Base-by-base conservation (phyloP, 2,888 invertebrate species). In the Neoitamus cyanurus region DNA sequence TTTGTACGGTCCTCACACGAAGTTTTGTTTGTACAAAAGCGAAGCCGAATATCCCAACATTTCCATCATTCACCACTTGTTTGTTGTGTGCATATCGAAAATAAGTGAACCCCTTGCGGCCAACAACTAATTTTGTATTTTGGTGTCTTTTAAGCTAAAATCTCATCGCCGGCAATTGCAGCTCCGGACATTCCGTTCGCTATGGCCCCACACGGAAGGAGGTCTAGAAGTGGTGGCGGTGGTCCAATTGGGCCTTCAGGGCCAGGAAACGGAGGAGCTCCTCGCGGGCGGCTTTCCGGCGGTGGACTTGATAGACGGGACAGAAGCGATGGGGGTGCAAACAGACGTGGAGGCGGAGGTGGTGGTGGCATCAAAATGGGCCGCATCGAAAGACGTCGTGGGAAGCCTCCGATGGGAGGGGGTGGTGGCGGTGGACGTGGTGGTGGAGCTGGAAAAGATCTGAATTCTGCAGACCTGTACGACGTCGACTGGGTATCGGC, bases 361-460 rank as follows among this genome's bases (percentile, higher is more conserved):
- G 48, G 42, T 28, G 82, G 80, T 13, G 75, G 69, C 20, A 37
- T 75, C 5, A 30, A 80, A 20, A 73, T 30, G 37, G 85, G 86
- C 20, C 98, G 98, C 98, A 97, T 97, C 97, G 68, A 68, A 31
- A 85, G 83, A 34, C 78, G 85, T 42, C 58, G 58, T 7, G 58
- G 58, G 20, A 58, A 58, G 9, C 58, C 58, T 58, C n/a, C 15
- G 82, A 20, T 37, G 75, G 72, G n/a, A 78, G 77, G 13, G 77
- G 75, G 3, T 58, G 83, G 28, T 0, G 58, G 58, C 0, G 25
- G 58, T 58, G 75, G 85, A 0, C 73, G 84, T 13, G 75, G 68
- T 25, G 82, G 84, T 28, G 85, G 85, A 7, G 25, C 28, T 20
- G 84, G 77, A 28, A 84, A 83, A 6, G 75, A 85, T 9, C 25